Conservation (phyloP, 2,113 vertebrate genomes). For the Pterophyllum scalare region DNA sequence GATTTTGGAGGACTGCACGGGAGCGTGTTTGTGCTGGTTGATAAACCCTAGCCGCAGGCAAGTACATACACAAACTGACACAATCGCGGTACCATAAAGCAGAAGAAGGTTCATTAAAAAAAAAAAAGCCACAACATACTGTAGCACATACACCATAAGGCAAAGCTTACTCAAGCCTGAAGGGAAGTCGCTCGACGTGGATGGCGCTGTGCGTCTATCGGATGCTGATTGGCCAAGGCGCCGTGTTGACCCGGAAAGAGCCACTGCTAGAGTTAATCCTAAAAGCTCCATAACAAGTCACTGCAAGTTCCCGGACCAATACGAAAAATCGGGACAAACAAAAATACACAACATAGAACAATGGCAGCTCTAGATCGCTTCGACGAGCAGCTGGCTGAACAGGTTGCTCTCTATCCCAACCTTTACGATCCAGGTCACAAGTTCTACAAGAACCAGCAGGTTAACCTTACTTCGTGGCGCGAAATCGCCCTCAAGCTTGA, state of each 20-base stretch:
- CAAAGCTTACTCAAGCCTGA: no score
- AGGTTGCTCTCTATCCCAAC: neutral
- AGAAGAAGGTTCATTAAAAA: no score
- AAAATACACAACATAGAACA: no score
- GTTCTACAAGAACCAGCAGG: neutral
- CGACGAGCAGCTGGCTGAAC: neutral
- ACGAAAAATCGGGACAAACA: no score
- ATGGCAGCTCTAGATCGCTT: neutral
- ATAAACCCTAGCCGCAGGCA: no score
- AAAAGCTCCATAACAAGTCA: neutral
- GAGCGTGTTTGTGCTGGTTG: no score
- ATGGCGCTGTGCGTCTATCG: neutral
- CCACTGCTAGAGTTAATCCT: neutral
- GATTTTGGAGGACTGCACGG: no score
- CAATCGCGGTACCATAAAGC: no score
- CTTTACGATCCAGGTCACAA: neutral
- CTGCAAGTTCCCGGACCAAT: no score
- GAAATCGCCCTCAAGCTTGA: neutral
- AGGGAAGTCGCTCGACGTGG: neutral
- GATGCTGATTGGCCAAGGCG: neutral
- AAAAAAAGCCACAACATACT: no score
- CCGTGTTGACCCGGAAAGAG: neutral
- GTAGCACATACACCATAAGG: no score
- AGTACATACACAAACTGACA: no score
- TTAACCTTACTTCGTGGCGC: neutral